Evolutionary conservation across 2,797 vertebrate genomes (phyloP), one percentile per base, ranked within the genome.

Genomic region (Heterohyrax brucei): DNA sequence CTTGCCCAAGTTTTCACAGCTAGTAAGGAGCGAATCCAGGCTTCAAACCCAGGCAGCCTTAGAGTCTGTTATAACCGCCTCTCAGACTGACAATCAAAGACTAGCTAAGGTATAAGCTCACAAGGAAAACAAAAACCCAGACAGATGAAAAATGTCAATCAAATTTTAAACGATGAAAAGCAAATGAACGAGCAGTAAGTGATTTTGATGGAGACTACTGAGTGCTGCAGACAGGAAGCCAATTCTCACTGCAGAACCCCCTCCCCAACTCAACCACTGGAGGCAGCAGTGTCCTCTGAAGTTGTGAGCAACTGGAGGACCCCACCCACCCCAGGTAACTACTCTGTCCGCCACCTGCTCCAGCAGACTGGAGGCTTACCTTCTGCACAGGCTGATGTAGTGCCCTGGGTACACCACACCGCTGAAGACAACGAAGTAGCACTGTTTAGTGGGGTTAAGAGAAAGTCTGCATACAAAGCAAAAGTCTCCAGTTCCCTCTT

Each of bases 121-220:
- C 50, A 64, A 53, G 64, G 56, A 82, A 89, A 92, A n/a, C n/a
- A 46, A 80, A 94, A 26, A 59, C 66, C 48, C 48, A 26, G 39
- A 80, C 5, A 94, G 50, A 76, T 89, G 62, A 85, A 59, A 93
- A 59, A 91, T 16, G 30, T 79, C 66, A 70, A 44, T 62, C 30
- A 18, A 75, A 33, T 28, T 68, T 28, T 89, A 72, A 44, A 72
- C 94, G 92, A 86, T 53, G 64, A 76, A 83, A 96, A 83, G 30
- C 46, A 82, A 66, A 72, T 10, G 62, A 79, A 33, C 14, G 66
- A 84, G 30, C 19, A 92, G 21, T 44, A 64, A 77, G 46, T 44
- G 24, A 68, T 24, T 79, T 56, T 61, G 24, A 19, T 62, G 84
- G 62, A 86, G 78, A 75, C 82, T 30, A 50, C 44, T 59, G n/a